Conservation (phyloP, 2,113 vertebrate species). For the Rhodinocichla rosea region DNA sequence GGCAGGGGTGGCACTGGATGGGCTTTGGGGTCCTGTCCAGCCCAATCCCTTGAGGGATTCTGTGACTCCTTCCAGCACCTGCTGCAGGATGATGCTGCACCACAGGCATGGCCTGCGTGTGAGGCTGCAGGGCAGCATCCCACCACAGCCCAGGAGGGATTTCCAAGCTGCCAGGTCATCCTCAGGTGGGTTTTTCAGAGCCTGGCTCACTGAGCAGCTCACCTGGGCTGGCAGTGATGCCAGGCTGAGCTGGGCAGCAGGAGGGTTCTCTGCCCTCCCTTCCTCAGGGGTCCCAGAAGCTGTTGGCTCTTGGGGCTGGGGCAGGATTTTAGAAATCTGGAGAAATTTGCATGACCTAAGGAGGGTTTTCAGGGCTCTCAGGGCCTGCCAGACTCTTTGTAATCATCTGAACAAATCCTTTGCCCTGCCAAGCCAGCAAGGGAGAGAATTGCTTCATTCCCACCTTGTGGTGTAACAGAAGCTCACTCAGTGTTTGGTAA, state of each 20-base stretch:
- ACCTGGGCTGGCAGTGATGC: not conserved
- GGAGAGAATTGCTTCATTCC: not conserved
- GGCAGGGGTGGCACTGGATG: not conserved
- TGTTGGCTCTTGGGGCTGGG: not conserved
- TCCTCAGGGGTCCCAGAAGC: not conserved
- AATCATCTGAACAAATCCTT: not conserved
- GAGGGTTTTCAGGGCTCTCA: not conserved
- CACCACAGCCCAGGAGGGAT: not conserved
- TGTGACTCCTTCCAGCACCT: not conserved
- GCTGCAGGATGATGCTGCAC: not conserved
- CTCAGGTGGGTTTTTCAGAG: not conserved
- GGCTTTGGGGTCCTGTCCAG: not conserved
- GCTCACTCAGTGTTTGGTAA: fast-evolving
- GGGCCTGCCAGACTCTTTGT: not conserved
- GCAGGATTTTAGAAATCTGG: not conserved
- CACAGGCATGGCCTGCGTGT: not conserved
- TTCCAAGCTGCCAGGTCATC: not conserved
- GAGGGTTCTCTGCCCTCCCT: not conserved
- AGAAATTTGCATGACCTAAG: not conserved
- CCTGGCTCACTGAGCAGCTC: not conserved
- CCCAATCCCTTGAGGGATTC: not conserved
- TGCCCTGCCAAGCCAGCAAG: not conserved
- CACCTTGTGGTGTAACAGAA: fast-evolving
- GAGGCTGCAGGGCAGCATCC: fast-evolving
- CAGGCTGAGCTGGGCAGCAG: not conserved